Conservation (phyloP, 2,888 invertebrate genomes). For the Adela reaumurella region DNA sequence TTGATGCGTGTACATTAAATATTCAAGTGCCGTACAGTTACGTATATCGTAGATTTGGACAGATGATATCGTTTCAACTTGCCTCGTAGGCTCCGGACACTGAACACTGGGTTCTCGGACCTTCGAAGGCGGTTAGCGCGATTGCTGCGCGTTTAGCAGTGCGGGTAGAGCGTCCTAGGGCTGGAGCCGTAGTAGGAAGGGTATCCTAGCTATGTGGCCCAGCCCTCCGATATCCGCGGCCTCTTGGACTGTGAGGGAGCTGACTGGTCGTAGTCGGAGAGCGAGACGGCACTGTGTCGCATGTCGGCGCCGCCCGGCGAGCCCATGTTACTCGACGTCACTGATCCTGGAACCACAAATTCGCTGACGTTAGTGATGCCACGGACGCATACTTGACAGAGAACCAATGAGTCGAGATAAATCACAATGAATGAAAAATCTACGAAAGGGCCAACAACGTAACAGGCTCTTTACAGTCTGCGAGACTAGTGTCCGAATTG, state of each 20-base stretch:
- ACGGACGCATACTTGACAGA: too few relatives aligned
- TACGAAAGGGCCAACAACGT: too few relatives aligned
- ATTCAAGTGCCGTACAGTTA: not conserved
- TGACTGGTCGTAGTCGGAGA: constrained; percentile 54
- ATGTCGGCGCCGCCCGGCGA: constrained; percentile 62
- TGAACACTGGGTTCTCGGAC: too few relatives aligned
- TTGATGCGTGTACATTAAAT: not conserved
- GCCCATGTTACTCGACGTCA: constrained; percentile 80
- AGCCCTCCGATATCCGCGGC: constrained; percentile 82
- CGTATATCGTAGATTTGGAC: constrained; percentile 2
- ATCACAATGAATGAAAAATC: too few relatives aligned
- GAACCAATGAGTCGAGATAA: too few relatives aligned
- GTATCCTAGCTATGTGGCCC: constrained; percentile 79
- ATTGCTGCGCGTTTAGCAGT: constrained; percentile 31
- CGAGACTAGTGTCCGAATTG: too few relatives aligned
- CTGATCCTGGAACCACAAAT: constrained; percentile 66
- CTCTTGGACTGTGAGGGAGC: constrained; percentile 65
- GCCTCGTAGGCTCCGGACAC: not conserved
- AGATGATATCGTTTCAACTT: constrained; percentile 1
- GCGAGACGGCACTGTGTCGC: constrained; percentile 37
- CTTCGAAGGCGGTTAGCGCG: too few relatives aligned
- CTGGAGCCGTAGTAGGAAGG: constrained; percentile 46
- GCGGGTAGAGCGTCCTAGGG: constrained; percentile 51
- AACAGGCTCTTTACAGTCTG: too few relatives aligned
- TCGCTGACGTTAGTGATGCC: too few relatives aligned